Percentiles rank a stretch among this genome's conserved stretches.
These are phyloP conservation scores for Phylloscopus trochiloides DNA, from an alignment of 2,113 vertebrate species.

Conservation along the genomic window DNA sequence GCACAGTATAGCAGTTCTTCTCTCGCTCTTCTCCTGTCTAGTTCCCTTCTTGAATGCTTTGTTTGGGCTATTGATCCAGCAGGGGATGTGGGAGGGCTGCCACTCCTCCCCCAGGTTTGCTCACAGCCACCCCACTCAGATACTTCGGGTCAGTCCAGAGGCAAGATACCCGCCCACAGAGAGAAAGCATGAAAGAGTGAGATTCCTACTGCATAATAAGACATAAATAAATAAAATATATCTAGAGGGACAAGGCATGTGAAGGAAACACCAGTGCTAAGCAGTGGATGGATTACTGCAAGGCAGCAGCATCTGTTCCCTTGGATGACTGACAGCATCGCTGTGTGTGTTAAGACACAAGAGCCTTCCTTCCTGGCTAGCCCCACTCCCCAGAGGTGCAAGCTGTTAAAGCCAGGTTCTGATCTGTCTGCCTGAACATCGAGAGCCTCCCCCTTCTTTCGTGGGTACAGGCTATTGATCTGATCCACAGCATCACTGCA, in stretches of 20 bases:
- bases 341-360: not conserved
- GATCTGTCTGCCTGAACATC: not conserved
- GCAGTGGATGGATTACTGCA: not conserved
- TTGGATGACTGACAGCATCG: conserved; percentile 20
- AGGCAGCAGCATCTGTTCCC: not conserved
- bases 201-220: not conserved
- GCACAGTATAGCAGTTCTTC: not conserved
- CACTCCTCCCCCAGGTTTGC: not conserved
- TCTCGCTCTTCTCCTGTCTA: not conserved
- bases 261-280: conserved; percentile 28
- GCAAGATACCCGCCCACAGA: conserved; percentile 8
- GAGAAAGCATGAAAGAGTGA: not conserved
- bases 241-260: not conserved
- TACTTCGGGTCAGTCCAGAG: not conserved
- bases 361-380: not conserved
- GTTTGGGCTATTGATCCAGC: not conserved
- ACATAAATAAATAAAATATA: conserved; percentile 52
- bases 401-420: conserved; percentile 4
- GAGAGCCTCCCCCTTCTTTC: not conserved
- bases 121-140: not conserved
- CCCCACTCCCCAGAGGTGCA: not conserved
- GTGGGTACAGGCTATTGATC: not conserved
- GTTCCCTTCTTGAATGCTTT: not conserved
- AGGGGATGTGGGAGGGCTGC: not conserved
- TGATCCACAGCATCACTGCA: not conserved